Conservation (phyloP, 2,888 invertebrate species). For the Cacoxenus indagator region DNA sequence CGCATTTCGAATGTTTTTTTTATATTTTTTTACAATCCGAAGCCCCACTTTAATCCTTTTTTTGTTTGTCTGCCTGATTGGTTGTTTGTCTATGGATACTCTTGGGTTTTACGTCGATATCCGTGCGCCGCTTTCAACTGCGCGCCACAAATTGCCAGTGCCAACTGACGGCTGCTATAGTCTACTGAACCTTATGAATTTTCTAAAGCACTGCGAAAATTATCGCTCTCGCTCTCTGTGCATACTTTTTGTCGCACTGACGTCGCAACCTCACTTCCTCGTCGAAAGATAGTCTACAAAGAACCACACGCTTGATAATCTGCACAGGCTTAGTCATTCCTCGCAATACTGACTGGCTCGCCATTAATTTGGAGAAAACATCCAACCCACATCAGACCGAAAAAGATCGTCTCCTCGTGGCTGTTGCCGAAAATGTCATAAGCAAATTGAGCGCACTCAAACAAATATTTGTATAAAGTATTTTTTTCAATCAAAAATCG, state of each 20-base stretch:
- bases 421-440: too few species aligned
- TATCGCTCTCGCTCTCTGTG: neutral
- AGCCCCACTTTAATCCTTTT: neutral
- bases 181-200: constrained; percentile 36
- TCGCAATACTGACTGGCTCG: neutral
- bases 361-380: neutral
- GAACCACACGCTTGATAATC: neutral
- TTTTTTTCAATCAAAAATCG: too few species aligned
- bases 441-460: neutral
- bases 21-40: neutral
- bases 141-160: constrained; percentile 29
- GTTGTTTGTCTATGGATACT: too few species aligned
- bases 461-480: neutral
- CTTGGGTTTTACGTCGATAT: too few species aligned
- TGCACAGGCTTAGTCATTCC: neutral
- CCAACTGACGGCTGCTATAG: constrained; percentile 35
- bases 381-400: neutral
- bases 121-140: constrained; percentile 23
- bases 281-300: neutral
- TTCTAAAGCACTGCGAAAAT: constrained; percentile 2
- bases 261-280: neutral
- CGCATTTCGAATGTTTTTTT: neutral
- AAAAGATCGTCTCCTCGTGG: neutral
- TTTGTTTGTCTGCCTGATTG: neutral
- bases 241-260: neutral